These are phyloP conservation scores for Gorilla gorilla DNA, from an alignment of 2,113 vertebrate species.

Conservation along the genomic window DNA sequence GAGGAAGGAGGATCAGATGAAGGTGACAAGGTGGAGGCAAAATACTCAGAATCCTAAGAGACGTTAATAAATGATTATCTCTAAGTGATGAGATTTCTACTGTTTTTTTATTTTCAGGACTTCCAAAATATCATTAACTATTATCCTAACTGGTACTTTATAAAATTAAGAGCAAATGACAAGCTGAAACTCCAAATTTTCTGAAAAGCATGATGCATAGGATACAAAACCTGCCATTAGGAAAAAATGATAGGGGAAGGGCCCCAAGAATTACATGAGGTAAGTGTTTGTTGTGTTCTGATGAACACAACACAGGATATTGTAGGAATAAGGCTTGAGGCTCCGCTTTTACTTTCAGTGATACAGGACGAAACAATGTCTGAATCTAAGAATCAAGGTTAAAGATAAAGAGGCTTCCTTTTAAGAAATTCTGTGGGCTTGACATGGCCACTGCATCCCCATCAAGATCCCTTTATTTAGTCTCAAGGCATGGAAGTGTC, in stretches of 20 bases:
- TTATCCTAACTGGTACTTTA: background rate
- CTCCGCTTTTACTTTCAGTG: background rate
- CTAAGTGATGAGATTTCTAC: background rate
- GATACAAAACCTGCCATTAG: background rate
- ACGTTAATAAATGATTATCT: background rate
- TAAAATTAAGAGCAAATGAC: background rate
- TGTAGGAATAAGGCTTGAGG: rapidly evolving
- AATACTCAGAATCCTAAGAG: background rate
- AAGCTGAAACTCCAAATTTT: background rate
- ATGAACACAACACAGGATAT: too few species aligned
- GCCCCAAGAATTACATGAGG: rapidly evolving
- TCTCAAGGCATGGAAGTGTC: rapidly evolving
- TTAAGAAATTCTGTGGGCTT: rapidly evolving
- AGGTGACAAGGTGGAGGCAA: too few species aligned
- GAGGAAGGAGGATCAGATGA: background rate
- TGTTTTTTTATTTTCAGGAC: background rate
- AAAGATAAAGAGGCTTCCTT: background rate
- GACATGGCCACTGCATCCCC: rapidly evolving
- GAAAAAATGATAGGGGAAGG: too few species aligned
- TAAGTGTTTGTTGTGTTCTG: rapidly evolving
- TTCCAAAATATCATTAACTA: background rate
- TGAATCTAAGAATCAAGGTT: too few species aligned
- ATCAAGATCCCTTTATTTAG: rapidly evolving
- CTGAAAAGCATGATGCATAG: background rate
- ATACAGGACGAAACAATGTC: rapidly evolving